phyloP scores from a whole-genome alignment of 2,888 invertebrate genomes.

The Monochamus alternatus region DNA sequence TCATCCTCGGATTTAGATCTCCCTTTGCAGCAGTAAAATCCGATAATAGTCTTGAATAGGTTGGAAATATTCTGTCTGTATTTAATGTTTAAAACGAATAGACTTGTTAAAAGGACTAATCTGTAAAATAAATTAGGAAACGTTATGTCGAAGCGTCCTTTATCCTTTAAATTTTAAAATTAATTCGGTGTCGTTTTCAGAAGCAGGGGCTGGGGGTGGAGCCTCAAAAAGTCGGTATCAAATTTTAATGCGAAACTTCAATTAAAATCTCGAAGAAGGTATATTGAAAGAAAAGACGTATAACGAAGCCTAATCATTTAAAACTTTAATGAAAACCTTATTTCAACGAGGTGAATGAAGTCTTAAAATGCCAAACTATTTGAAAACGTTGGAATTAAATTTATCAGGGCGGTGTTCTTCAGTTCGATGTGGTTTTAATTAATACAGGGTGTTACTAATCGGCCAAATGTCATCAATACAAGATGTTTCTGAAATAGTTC shows the following conservation, averaged over 20 bases:
- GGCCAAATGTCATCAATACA: no score
- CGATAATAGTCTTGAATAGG: no score
- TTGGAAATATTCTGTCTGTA: background rate
- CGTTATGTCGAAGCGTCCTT: slow-evolving; percentile 17
- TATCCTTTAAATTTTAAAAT: slow-evolving; percentile 25
- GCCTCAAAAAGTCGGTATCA: slow-evolving; percentile 18
- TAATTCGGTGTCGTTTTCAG: slow-evolving; percentile 19
- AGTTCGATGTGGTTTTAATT: no score
- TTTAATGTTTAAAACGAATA: slow-evolving; percentile 29
- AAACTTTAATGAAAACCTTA: slow-evolving; percentile 5
- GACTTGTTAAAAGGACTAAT: slow-evolving; percentile 34
- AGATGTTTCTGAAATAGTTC: no score
- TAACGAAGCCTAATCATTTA: background rate
- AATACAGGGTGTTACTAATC: no score
- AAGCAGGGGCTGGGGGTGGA: background rate
- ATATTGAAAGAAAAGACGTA: slow-evolving; percentile 7
- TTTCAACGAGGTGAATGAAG: background rate
- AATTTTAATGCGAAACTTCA: background rate
- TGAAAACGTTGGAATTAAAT: background rate
- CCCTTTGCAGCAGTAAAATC: no score
- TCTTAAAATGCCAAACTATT: background rate
- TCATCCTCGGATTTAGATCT: no score
- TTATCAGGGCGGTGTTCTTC: background rate
- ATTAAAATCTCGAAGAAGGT: slow-evolving; percentile 13
- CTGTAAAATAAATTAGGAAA: slow-evolving; percentile 30